Percentiles rank a stretch among this genome's conserved stretches.
Evolutionary conservation across 2,888 invertebrate genomes (phyloP).

Genomic region (Ochropleura plecta): DNA sequence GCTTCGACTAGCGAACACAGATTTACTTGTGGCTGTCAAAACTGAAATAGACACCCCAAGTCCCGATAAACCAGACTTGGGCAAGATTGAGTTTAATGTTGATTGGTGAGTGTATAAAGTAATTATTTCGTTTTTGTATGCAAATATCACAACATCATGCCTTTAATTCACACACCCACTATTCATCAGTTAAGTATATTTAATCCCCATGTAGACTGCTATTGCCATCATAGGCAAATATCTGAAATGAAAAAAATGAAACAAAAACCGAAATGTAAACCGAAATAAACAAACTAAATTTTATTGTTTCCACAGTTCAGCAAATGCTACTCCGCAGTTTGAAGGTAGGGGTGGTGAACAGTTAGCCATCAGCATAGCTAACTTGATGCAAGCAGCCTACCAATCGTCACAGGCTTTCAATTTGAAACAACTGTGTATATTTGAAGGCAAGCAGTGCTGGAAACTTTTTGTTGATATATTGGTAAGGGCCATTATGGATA

Average conservation of each 20-base stretch:
- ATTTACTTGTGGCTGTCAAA: constrained; percentile 97
- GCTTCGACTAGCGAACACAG: constrained; percentile 96
- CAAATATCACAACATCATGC: background rate
- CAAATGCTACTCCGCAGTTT: constrained; percentile 99
- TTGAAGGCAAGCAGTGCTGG: constrained; percentile 97
- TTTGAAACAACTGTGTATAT: constrained; percentile 94
- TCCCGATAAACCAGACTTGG: constrained; percentile 93
- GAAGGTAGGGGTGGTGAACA: constrained; percentile 99
- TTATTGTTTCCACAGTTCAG: constrained; percentile 92
- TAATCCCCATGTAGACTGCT: background rate
- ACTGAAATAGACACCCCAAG: constrained; percentile 96
- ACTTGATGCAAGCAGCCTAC: constrained; percentile 95
- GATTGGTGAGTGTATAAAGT: constrained; percentile 93
- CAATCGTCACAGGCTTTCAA: constrained; percentile 94
- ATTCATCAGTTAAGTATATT: background rate
- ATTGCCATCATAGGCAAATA: background rate
- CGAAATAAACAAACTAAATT: background rate
- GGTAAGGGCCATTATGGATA: constrained; percentile 86
- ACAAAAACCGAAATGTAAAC: background rate
- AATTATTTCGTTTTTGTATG: background rate
- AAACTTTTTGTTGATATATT: constrained; percentile 98
- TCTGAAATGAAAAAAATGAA: background rate
- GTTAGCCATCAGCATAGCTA: constrained; percentile 95
- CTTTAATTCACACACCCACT: background rate
- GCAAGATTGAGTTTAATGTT: constrained; percentile 98